Evolutionary conservation across 1,140 invertebrate species (phyloP), one percentile per base, ranked within the genome.

Genomic region (Achroia grisella): DNA sequence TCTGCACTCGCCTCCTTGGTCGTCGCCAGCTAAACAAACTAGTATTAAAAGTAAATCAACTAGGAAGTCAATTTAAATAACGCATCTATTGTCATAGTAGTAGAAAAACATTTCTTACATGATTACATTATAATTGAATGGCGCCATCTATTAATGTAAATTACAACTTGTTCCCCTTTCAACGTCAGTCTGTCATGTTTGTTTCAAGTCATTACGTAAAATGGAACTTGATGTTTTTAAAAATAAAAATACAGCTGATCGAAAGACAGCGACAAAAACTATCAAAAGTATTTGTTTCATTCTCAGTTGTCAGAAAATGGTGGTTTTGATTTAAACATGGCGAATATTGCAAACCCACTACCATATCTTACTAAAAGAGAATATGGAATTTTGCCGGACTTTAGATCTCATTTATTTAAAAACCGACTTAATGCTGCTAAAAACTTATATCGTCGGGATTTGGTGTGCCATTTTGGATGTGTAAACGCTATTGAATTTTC

Each of bases 401-500:
- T 86, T 44, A 75, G 73, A 44, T 60, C 62, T 4, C 78, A 87
- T 34, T 84, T 93, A 23, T 90, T 93, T 55, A 87, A 88, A 52
- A 88, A 90, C 39, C 89, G 92, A 40, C 80, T 93, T 31, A 76
- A 85, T 15, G 81, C 82, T 36, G 91, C 92, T 1, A 89, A 90
- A 67, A 94, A 92, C 81, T 88, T 97, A 10, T 97, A 93, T 75
- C 90, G 92, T 41, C 93, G 93, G 58, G 94, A 98, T 88, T 87
- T 98, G 10, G 87, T 91, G 44, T 93, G 93, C 23, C 97, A 98
- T 87, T 98, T 91, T 88, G 97, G 97, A 56, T 98, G 97, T 89
- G 95, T 98, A 14, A 98, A 98, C 89, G 96, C 96, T 14, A 94
- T 98, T 56, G 97, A 98, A 83, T 98, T 98, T 88, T 97, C 94